These are phyloP conservation scores for Malachius bipustulatus DNA, from an alignment of 2,888 invertebrate species.

Conservation along the genomic window DNA sequence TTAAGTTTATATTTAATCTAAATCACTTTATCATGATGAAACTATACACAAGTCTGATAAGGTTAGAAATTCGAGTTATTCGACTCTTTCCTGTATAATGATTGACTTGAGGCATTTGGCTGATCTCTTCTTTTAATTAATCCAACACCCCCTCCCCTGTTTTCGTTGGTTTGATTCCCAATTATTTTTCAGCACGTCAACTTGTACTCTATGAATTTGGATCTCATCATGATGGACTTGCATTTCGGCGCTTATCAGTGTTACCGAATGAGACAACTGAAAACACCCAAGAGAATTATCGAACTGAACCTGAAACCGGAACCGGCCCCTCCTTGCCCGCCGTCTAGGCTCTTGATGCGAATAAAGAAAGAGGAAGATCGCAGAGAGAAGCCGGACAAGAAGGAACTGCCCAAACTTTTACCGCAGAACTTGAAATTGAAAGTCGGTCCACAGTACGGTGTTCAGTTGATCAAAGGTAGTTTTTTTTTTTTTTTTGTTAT, in stretches of 20 bases:
- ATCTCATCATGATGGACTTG: slow-evolving; percentile 53
- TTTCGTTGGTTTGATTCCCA: too few relatives aligned
- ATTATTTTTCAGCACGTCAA: slow-evolving; percentile 54
- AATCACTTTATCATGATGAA: slow-evolving; percentile 20
- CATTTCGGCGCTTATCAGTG: slow-evolving; percentile 68
- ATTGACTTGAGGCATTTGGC: slow-evolving; percentile 30
- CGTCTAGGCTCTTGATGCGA: slow-evolving; percentile 17
- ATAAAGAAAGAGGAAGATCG: slow-evolving; percentile 34
- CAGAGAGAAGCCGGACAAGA: slow-evolving; percentile 30
- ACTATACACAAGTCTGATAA: slow-evolving; percentile 21
- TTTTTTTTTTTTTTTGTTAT: slow-evolving; percentile 9
- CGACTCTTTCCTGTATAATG: slow-evolving; percentile 22
- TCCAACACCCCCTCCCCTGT: too few relatives aligned
- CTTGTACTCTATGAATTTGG: slow-evolving; percentile 50
- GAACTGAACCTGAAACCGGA: slow-evolving; percentile 49
- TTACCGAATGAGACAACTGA: slow-evolving; percentile 69
- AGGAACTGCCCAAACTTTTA: slow-evolving; percentile 6
- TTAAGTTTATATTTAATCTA: slow-evolving; percentile 11
- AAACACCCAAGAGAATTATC: slow-evolving; percentile 57
- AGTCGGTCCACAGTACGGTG: slow-evolving; percentile 37
- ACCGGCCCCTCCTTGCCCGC: slow-evolving; percentile 18
- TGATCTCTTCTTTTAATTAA: too few relatives aligned
- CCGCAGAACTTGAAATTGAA: slow-evolving; percentile 27
- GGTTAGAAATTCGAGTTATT: slow-evolving; percentile 28
- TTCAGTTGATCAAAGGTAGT: slow-evolving; percentile 45